phyloP scores from a whole-genome alignment of 2,113 vertebrate species.

The Scalopus aquaticus region DNA sequence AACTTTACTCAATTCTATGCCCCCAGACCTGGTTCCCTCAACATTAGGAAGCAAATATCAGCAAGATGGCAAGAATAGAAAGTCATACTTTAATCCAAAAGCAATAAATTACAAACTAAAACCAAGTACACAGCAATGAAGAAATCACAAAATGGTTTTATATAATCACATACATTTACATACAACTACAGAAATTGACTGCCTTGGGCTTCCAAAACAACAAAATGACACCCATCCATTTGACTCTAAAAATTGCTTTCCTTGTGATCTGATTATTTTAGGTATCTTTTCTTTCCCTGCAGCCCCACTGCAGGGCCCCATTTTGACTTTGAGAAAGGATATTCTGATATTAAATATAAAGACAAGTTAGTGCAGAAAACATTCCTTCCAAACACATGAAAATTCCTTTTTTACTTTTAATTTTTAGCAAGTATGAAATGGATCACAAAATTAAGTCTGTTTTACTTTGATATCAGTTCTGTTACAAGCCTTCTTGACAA shows the following conservation, averaged over 20 bases:
- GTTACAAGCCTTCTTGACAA: neutral
- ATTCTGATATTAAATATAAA: conserved; percentile 44
- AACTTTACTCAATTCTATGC: neutral
- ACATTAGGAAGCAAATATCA: neutral
- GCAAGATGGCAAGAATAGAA: neutral
- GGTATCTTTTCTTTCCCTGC: neutral
- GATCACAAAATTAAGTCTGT: conserved; percentile 24
- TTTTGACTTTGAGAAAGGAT: conserved; percentile 24
- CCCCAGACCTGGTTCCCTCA: neutral
- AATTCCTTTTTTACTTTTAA: neutral
- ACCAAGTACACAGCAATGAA: neutral
- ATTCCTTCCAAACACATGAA: conserved; percentile 25
- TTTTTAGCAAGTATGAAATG: neutral
- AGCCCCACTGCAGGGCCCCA: no score
- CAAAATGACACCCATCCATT: neutral
- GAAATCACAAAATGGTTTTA: conserved; percentile 2
- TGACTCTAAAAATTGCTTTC: conserved; percentile 6
- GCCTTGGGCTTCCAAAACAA: neutral
- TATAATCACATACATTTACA: neutral
- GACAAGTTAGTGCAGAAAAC: conserved; percentile 18
- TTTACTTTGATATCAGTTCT: neutral
- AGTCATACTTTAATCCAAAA: neutral
- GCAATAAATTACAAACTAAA: conserved; percentile 38
- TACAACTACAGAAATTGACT: neutral
- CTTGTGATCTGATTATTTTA: neutral